Base-by-base conservation (phyloP, 64 coral and sea anemone species). In the Dendronephthya gigantea region DNA sequence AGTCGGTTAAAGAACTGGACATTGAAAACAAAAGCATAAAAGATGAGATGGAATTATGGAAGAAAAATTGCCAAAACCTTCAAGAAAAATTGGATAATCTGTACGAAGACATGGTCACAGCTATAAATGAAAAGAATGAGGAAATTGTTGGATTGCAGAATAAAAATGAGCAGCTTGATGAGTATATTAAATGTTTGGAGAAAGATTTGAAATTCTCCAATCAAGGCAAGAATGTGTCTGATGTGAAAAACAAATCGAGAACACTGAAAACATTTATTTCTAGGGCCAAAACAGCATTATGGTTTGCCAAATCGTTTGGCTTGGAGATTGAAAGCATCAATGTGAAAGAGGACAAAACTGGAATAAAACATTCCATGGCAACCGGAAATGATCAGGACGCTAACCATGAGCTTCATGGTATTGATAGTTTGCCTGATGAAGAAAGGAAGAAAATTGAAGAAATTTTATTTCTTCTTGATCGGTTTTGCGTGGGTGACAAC, bases 241-340 rank as follows among this genome's bases (percentile, higher is more conserved):
- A 50, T 47, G n/a, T 35, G 48, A 35, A 19, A 14, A 85, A 50
- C 13, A 85, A 85, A 34, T 56, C 48, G 58, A 49, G 30, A 85
- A 31, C 40, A 85, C 40, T 35, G 50, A 85, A 85, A 56, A 84
- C 45, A 52, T 84, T 51, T 84, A 25, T 84, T 34, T 56, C 47
- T 52, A 39, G 83, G 25, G 83, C 83, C 23, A 34, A 51, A 84
- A 84, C 48, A 47, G 83, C 83, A 17, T 55, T 56, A 52, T 84
- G 83, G 83, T 84, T 84, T 34, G 83, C 83, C 14, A 84, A 84
- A 52, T 84, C 83, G 9, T 84, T 84, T 52, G 83, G 83, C 16
- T 47, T 84, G 9, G 47, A 84, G 47, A 52, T 84, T 52, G 47
- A 84, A 84, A 55, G 47, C 47, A 35, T 84, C 1, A 84, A 19